Evolutionary conservation across 2,113 vertebrate genomes (phyloP).

Genomic region (Sus scrofa): T2T-Sscrofa CM000826.6:32003501-32004000

Average conservation of each 20-base stretch:
- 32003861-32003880: not conserved
- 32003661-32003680: not conserved
- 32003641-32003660: no score
- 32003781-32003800: not conserved
- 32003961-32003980: no score
- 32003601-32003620: not conserved
- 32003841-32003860: not conserved
- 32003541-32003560: not conserved
- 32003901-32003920: not conserved
- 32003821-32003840: slow-evolving; percentile 20
- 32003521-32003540: not conserved
- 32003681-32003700: not conserved
- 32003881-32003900: slow-evolving; percentile 34
- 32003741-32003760: not conserved
- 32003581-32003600: no score
- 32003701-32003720: not conserved
- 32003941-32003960: no score
- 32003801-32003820: not conserved
- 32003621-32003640: no score
- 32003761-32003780: not conserved
- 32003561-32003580: not conserved
- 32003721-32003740: not conserved
- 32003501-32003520: not conserved
- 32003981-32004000: not conserved
- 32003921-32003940: no score